A percentile compares a stretch with the other conserved stretches of the same genome.
These are phyloP conservation scores for Apis laboriosa DNA, from an alignment of 1,140 invertebrate genomes.

Conservation along the genomic window DNA sequence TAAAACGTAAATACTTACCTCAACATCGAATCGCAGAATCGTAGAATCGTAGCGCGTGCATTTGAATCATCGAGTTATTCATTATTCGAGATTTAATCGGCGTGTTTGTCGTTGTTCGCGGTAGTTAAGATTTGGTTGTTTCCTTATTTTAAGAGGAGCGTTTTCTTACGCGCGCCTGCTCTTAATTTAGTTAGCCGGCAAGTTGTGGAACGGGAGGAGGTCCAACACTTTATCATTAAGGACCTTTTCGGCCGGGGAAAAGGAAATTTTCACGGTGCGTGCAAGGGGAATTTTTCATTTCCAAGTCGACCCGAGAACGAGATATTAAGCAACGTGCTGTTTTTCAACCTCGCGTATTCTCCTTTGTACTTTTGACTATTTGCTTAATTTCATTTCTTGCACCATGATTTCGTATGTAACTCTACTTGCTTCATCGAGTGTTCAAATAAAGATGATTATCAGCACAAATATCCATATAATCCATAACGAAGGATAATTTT, in stretches of 20 bases:
- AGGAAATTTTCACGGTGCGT: constrained; percentile 17
- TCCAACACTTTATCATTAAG: constrained; percentile 36
- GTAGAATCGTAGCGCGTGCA: not conserved
- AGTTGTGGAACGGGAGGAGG: constrained; percentile 9
- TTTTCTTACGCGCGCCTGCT: not conserved
- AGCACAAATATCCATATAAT: too few relatives aligned
- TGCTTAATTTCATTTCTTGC: constrained; percentile 26
- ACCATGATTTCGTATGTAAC: not conserved
- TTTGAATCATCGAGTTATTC: constrained; percentile 19
- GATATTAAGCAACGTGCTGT: constrained; percentile 18
- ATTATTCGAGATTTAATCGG: constrained; percentile 39
- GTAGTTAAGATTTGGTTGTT: constrained; percentile 34
- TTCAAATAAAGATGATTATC: not conserved
- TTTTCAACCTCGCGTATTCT: constrained; percentile 18
- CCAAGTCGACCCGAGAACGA: not conserved
- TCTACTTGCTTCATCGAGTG: not conserved
- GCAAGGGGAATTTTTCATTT: constrained; percentile 36
- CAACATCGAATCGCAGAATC: not conserved
- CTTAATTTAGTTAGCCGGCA: constrained; percentile 43
- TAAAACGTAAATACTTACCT: not conserved
- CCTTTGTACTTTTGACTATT: not conserved
- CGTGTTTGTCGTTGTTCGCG: constrained; percentile 29
- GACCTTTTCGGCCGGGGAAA: constrained; percentile 2
- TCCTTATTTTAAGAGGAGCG: constrained; percentile 31
- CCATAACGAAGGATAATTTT: not conserved